Evolutionary conservation across 30 jellyfish, hydroid and myxozoan genomes (phyloP), one percentile per base, ranked within the genome.

Genomic region (Aurelia sp.): DNA sequence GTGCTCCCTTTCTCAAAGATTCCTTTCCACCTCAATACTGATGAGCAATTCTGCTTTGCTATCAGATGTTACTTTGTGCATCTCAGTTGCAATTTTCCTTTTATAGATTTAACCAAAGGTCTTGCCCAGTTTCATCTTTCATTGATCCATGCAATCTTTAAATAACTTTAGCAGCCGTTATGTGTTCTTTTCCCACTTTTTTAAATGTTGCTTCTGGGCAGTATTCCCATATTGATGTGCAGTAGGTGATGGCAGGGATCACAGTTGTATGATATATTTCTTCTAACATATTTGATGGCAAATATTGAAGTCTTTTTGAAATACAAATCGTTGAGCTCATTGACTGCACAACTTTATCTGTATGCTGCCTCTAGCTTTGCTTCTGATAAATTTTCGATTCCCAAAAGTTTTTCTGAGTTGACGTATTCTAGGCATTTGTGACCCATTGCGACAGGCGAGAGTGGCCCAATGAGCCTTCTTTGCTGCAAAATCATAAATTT

Each of bases 171-270:
- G 94, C 94, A 15, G 94, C 94, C 66, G 82, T 85, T n/a, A 85
- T 74, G 65, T 72, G 83, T 30, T 72, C 73, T 62, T 48, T 47
- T 62, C 63, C 88, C 57, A 62, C 51, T 74, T 60, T 81, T 81
- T 52, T 41, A 67, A 68, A 67, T 51, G 81, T 68, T 38, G 84
- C 81, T 38, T 38, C 57, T 15, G 76, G 65, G 91, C 91, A 66
- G 91, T 66, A 19, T 81, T 83, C 91, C 91, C 91, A 81, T 67
- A 81, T 74, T 51, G 91, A 81, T 63, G 66, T 81, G 76, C 84
- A 81, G 33, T 81, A 67, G 16, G 76, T 81, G 84, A 72, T 60
- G 72, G 80, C 82, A 40, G 83, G 83, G 73, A 67, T 81, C 60
- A 67, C 61, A 40, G 91, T 81, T 82, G 53, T 82, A 52, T 82